A percentile compares a stretch with the other conserved stretches of the same genome.
phyloP scores from a whole-genome alignment of 2,888 invertebrate genomes.

The Andrena camellia region DNA sequence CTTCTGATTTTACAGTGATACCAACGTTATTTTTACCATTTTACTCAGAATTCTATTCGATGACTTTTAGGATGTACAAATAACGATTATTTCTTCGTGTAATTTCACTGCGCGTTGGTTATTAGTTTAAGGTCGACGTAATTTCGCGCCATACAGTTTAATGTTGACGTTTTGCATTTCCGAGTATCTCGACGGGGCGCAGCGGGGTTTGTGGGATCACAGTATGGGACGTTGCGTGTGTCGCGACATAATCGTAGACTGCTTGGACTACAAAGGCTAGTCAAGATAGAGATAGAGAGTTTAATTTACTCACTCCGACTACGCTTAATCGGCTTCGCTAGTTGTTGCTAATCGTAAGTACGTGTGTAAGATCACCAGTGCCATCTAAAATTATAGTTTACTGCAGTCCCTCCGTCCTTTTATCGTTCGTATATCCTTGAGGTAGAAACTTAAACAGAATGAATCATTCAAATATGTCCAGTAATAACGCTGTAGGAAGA shows the following conservation, averaged over 20 bases:
- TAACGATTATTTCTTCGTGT: not conserved
- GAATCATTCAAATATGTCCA: not conserved
- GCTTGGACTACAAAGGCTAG: conserved; percentile 67
- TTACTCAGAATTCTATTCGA: no score
- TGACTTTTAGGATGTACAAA: no score
- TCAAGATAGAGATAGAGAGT: conserved; percentile 68
- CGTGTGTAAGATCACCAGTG: conserved; percentile 10
- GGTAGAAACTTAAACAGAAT: not conserved
- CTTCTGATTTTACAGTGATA: no score
- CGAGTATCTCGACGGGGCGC: conserved; percentile 47
- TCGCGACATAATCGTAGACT: conserved; percentile 69
- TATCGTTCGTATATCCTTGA: not conserved
- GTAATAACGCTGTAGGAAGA: not conserved
- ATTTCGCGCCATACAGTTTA: conserved; percentile 37
- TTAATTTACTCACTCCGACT: conserved; percentile 71
- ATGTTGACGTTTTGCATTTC: conserved; percentile 53
- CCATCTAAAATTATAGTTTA: conserved; percentile 18
- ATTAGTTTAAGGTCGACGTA: conserved; percentile 16
- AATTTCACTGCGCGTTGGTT: not conserved
- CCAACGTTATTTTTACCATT: no score
- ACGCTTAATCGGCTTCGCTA: conserved; percentile 60
- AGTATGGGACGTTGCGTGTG: conserved; percentile 70
- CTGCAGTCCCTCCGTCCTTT: not conserved
- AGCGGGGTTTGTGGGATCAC: conserved; percentile 25
- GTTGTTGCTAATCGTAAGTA: conserved; percentile 25